phyloP scores from a whole-genome alignment of 2,888 invertebrate genomes.

The Altica lythri region DNA sequence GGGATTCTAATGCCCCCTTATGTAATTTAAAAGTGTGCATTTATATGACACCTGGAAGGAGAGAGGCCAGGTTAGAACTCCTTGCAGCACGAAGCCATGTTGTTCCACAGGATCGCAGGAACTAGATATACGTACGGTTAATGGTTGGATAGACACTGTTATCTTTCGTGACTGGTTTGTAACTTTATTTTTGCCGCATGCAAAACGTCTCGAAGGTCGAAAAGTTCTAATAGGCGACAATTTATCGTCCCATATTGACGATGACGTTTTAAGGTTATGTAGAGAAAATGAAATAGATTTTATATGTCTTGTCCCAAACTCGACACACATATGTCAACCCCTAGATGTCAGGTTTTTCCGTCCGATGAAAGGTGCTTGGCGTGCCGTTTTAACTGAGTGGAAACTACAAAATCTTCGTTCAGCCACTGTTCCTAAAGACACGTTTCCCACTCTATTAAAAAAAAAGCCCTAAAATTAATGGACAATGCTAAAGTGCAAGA shows the following conservation, averaged over 20 bases:
- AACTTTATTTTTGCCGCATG: conserved; percentile 13
- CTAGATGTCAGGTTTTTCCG: too few relatives aligned
- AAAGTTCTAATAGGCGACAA: conserved; percentile 25
- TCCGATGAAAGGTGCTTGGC: too few relatives aligned
- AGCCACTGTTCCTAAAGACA: too few relatives aligned
- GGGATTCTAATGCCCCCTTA: too few relatives aligned
- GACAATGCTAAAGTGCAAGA: too few relatives aligned
- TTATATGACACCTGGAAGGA: conserved; percentile 49
- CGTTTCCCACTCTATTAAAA: too few relatives aligned
- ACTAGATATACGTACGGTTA: conserved; percentile 48
- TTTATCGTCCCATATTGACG: conserved; percentile 22
- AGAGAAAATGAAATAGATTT: conserved; percentile 47
- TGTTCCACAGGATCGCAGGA: conserved; percentile 31
- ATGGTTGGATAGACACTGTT: conserved; percentile 43
- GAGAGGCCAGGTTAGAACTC: conserved; percentile 46
- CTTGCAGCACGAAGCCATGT: conserved; percentile 35
- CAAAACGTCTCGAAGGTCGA: conserved; percentile 19
- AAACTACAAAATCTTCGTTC: too few relatives aligned
- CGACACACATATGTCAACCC: too few relatives aligned
- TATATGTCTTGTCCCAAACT: conserved; percentile 41
- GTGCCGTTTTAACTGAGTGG: too few relatives aligned
- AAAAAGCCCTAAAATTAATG: too few relatives aligned
- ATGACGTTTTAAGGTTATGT: conserved; percentile 35
- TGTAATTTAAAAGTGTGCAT: too few relatives aligned
- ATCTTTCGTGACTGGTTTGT: conserved; percentile 41